A percentile compares a stretch with the other conserved stretches of the same genome.
These are phyloP conservation scores for Trididemnum nubilum DNA, from an alignment of 23 tunicate species.

Conservation along the genomic window DNA sequence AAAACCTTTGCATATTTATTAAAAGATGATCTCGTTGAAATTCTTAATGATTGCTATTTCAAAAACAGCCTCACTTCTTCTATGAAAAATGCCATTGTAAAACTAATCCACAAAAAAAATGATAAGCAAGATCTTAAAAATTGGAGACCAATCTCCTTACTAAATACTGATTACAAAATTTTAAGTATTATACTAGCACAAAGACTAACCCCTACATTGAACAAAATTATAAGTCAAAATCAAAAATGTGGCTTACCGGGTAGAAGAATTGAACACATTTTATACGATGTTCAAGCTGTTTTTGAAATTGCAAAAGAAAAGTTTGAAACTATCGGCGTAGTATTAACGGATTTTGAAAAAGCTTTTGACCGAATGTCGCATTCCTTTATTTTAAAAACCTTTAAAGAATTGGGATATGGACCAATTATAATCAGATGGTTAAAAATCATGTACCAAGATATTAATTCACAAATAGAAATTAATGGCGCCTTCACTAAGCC, in stretches of 20 bases:
- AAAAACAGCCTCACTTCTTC: too few species aligned
- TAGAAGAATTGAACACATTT: background rate
- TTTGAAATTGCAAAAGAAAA: background rate
- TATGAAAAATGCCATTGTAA: too few species aligned
- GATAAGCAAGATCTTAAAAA: slow-evolving; percentile 7
- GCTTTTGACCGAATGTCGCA: slow-evolving; percentile 27
- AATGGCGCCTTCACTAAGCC: background rate
- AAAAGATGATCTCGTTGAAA: too few species aligned
- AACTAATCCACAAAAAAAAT: slow-evolving; percentile 14
- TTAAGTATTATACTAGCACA: background rate
- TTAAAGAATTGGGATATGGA: background rate
- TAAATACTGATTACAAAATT: slow-evolving; percentile 46
- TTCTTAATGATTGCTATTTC: too few species aligned
- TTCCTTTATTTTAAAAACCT: background rate
- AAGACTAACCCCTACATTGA: background rate
- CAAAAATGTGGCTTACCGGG: slow-evolving; percentile 8
- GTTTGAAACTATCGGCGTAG: background rate
- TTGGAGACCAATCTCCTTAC: slow-evolving; percentile 49
- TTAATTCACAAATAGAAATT: slow-evolving; percentile 8
- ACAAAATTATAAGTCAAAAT: background rate
- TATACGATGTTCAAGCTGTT: background rate
- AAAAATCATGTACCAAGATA: background rate
- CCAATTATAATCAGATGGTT: background rate
- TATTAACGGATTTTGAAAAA: slow-evolving; percentile 17
- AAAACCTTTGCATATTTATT: too few species aligned